These are phyloP conservation scores for Linnaemya vulpina DNA, from an alignment of 2,888 invertebrate species.

Conservation along the genomic window DNA sequence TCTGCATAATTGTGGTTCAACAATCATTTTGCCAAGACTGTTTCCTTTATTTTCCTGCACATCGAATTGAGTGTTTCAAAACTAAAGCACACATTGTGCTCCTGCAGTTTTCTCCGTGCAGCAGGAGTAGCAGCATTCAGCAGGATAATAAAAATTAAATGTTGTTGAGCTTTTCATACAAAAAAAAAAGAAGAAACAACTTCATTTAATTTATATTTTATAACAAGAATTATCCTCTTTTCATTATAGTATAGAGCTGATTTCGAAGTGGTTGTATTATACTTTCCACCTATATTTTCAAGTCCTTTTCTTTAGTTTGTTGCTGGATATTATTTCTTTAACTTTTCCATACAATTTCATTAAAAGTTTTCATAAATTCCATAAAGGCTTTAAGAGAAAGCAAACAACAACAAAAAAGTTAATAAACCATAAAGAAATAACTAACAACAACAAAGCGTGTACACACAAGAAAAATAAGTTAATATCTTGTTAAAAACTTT, in stretches of 20 bases:
- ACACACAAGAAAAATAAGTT: background rate
- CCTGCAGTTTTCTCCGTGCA: background rate
- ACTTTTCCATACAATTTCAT: constrained; percentile 39
- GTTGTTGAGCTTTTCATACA: constrained; percentile 17
- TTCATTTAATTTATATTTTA: constrained; percentile 53
- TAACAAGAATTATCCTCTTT: constrained; percentile 52
- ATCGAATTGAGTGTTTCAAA: background rate
- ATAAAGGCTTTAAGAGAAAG: constrained; percentile 32
- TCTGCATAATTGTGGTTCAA: constrained; percentile 37
- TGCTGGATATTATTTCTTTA: constrained; percentile 31
- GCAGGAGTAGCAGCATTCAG: background rate
- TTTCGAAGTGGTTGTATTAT: background rate
- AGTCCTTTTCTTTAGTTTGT: constrained; percentile 44
- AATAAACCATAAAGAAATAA: constrained; percentile 15
- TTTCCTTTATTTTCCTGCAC: background rate
- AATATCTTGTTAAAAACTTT: constrained; percentile 12
- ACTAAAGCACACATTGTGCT: background rate
- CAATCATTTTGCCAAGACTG: constrained; percentile 16
- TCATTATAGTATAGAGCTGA: constrained; percentile 20
- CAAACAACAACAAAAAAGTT: no score
- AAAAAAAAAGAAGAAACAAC: constrained; percentile 11
- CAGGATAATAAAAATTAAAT: constrained; percentile 58
- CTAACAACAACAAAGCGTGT: background rate
- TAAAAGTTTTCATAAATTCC: constrained; percentile 52
- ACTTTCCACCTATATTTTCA: background rate